A percentile compares a stretch with the other conserved stretches of the same genome.
These are phyloP conservation scores for Alca torda DNA, from an alignment of 2,797 vertebrate genomes.

Conservation along the genomic window DNA sequence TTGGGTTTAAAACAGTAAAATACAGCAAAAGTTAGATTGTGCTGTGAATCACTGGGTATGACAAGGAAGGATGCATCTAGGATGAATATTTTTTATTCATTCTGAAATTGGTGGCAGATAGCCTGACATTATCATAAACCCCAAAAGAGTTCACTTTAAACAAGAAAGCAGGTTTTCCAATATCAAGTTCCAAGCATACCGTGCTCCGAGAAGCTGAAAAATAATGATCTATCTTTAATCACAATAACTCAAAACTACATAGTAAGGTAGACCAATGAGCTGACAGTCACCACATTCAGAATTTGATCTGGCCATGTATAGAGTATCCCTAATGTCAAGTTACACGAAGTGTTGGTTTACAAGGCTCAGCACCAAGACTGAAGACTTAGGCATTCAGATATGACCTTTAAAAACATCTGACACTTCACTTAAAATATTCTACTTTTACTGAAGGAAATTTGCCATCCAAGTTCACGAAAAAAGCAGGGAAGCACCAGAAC, in stretches of 20 bases:
- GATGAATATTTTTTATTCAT: slow-evolving; percentile 43
- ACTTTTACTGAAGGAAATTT: background rate
- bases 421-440: background rate
- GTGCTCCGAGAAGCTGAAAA: background rate
- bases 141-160: background rate
- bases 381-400: background rate
- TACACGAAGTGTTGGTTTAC: background rate
- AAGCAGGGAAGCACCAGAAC: background rate
- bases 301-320: accelerated
- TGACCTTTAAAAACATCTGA: background rate
- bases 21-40: background rate
- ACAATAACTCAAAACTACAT: background rate
- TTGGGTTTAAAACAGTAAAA: slow-evolving; percentile 23
- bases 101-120: slow-evolving; percentile 47
- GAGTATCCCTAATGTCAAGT: background rate
- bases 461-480: background rate
- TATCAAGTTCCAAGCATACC: background rate
- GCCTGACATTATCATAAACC: slow-evolving; percentile 68
- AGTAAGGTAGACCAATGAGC: background rate
- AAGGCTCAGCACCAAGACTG: background rate
- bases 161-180: background rate
- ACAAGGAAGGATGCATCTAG: slow-evolving; percentile 44
- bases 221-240: background rate
- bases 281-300: background rate
- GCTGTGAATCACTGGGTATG: background rate